Conservation (phyloP, 2,113 vertebrate genomes). For the Brachirus orientalis region DNA sequence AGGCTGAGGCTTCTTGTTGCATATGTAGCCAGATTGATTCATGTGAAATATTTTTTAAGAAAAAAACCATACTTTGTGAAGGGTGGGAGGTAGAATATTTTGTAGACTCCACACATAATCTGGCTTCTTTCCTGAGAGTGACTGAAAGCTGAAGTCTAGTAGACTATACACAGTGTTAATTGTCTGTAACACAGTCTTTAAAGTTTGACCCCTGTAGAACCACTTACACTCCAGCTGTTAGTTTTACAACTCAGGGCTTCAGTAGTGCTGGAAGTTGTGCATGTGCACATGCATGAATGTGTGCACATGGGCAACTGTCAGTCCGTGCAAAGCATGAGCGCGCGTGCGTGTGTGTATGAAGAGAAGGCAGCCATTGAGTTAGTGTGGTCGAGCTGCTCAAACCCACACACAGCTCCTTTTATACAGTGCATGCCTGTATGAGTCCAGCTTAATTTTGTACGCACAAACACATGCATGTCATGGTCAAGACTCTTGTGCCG, state of each 20-base stretch:
- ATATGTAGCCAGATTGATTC: background rate
- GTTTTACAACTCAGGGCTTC: conserved; percentile 5
- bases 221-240: background rate
- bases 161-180: conserved; percentile 8
- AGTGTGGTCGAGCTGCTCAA: conserved; percentile 53
- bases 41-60: background rate
- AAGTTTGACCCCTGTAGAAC: conserved; percentile 12
- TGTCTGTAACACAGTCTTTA: background rate
- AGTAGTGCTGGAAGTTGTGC: conserved; percentile 1
- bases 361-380: conserved; percentile 57
- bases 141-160: background rate
- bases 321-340: conserved; percentile 10
- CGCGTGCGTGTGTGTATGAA: background rate
- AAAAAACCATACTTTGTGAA: background rate
- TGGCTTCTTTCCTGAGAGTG: background rate
- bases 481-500: background rate
- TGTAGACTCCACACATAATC: background rate
- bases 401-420: conserved; percentile 51
- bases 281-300: background rate
- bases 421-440: background rate
- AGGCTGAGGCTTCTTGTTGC: background rate
- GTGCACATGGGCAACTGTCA: conserved; percentile 21
- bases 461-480: background rate
- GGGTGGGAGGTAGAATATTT: background rate
- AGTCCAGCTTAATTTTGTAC: background rate